Conservation (phyloP, 2,113 vertebrate species). For the Chaetops frenatus region DNA sequence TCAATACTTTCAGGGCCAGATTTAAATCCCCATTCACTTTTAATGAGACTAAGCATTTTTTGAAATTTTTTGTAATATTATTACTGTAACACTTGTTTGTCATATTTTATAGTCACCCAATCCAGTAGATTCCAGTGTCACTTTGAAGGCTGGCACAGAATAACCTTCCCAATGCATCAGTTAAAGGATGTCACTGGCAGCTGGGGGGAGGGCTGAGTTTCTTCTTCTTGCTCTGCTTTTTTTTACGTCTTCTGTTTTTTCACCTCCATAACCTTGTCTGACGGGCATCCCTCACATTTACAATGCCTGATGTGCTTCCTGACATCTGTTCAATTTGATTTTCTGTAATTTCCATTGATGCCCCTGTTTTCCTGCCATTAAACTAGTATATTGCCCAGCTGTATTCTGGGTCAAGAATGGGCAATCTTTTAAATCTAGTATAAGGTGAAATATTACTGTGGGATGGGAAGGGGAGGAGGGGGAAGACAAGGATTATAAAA, state of each 20-base stretch:
- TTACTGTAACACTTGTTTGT: neutral
- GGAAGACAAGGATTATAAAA: conserved; percentile 25
- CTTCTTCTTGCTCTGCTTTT: neutral
- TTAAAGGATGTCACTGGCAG: neutral
- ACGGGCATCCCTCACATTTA: conserved; percentile 56
- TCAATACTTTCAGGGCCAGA: neutral
- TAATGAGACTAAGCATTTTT: neutral
- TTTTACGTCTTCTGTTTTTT: conserved; percentile 32
- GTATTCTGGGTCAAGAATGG: conserved; percentile 62
- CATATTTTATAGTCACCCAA: neutral
- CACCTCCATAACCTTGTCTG: conserved; percentile 55
- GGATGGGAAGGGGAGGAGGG: conserved; percentile 18
- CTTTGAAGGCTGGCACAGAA: neutral
- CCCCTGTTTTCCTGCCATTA: conserved; percentile 59
- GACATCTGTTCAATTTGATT: conserved; percentile 66
- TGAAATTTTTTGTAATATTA: neutral
- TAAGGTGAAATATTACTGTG: conserved; percentile 59
- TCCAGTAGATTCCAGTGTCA: neutral
- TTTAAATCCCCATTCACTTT: neutral
- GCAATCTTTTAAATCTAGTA: conserved; percentile 62
- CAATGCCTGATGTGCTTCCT: conserved; percentile 59
- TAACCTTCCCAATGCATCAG: neutral
- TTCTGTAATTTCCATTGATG: conserved; percentile 66
- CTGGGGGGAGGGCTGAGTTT: neutral
- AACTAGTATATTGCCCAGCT: conserved; percentile 56